These are phyloP conservation scores for Drosophila seclusa DNA, from an alignment of 2,888 invertebrate genomes.

Conservation along the genomic window DNA sequence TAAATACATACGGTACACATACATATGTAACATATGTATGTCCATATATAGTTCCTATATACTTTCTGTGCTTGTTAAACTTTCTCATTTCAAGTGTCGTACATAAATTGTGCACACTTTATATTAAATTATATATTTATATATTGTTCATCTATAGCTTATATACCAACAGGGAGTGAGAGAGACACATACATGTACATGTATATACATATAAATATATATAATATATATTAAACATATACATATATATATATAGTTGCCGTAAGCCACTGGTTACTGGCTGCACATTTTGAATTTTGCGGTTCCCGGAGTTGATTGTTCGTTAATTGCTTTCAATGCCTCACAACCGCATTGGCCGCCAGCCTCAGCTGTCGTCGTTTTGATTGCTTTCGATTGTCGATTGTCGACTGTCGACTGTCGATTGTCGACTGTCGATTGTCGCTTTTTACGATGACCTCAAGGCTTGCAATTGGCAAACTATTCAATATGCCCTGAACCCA, in stretches of 20 bases:
- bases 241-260: not conserved
- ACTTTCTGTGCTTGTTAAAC: constrained; percentile 12
- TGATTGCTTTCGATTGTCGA: constrained; percentile 5
- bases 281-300: constrained; percentile 66
- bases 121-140: constrained; percentile 28
- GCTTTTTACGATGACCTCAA: not conserved
- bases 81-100: constrained; percentile 33
- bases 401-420: not conserved
- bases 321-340: constrained; percentile 75
- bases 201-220: not conserved
- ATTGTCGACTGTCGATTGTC: constrained; percentile 22
- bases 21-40: not conserved
- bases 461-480: not conserved
- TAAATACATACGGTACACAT: too few species aligned
- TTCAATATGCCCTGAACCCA: not conserved
- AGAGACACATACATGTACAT: not conserved
- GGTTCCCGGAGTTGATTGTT: constrained; percentile 72
- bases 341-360: constrained; percentile 55
- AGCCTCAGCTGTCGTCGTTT: constrained; percentile 31
- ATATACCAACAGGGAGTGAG: not conserved
- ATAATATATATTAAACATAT: not conserved
- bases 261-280: constrained; percentile 31
- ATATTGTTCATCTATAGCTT: constrained; percentile 2
- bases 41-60: constrained; percentile 5
- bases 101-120: constrained; percentile 23